Evolutionary conservation across 2,888 invertebrate genomes (phyloP).

Genomic region (Heteromurus nitidus): DNA sequence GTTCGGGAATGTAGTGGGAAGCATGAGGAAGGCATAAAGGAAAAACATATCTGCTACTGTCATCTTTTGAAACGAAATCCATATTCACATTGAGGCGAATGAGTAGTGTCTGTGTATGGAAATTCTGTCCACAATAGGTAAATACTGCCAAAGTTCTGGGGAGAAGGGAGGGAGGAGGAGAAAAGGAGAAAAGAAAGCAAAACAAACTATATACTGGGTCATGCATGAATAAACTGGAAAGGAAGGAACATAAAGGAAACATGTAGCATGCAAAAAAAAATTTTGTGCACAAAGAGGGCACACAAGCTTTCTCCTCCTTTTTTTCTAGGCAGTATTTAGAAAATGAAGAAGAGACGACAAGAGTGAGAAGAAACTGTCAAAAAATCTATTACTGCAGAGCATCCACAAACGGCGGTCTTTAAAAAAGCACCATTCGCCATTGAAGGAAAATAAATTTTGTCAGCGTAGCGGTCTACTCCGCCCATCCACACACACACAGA

Average conservation of each 20-base stretch:
- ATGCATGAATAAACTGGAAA: conserved; percentile 27
- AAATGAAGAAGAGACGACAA: conserved; percentile 7
- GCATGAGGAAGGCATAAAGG: no score
- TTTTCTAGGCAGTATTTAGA: neutral
- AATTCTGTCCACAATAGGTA: no score
- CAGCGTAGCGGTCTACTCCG: no score
- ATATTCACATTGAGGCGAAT: neutral
- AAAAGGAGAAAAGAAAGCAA: neutral
- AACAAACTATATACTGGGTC: neutral
- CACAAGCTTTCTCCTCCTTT: neutral
- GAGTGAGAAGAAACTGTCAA: conserved; percentile 25
- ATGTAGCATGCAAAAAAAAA: neutral
- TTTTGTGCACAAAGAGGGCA: neutral
- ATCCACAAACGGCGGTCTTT: conserved; percentile 9
- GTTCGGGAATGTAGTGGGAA: neutral
- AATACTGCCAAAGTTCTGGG: neutral
- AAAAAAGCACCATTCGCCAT: neutral
- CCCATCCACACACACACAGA: neutral
- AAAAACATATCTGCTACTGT: conserved; percentile 45
- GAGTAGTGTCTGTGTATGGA: neutral
- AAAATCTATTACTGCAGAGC: conserved; percentile 24
- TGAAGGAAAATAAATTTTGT: neutral
- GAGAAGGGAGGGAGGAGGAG: neutral
- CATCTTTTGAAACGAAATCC: conserved; percentile 37
- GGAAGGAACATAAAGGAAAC: neutral